Evolutionary conservation across 2,888 invertebrate genomes (phyloP), one percentile per base, ranked within the genome.

Genomic region (Hirtodrosophila trivittata): DNA sequence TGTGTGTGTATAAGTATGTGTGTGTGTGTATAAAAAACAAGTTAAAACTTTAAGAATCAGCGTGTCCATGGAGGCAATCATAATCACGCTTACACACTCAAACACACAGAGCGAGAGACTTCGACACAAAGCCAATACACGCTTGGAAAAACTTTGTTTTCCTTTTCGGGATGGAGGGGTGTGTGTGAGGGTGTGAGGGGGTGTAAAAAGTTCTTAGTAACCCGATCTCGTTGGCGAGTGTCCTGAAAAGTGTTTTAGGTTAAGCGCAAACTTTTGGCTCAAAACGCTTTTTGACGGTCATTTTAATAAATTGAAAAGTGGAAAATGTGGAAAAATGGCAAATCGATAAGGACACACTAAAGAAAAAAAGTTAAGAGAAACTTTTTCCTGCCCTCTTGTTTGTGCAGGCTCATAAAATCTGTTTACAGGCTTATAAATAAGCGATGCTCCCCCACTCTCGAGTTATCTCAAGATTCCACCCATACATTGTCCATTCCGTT

Each of bases 391-490:
- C 7, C 12, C 38, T 47, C 55, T 54, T 83, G 64, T 66, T 69
- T 86, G 63, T 64, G 55, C 60, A 50, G 84, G 86, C 84, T 84
- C 86, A 84, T 80, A 86, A 80, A 80, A 80, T 80, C 85, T 86
- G 85, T 86, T 80, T 86, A 73, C 84, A 65, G 80, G 77, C 86
- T 80, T 86, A 80, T 80, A 80, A 80, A 86, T 84, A 80, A 80
- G 63, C 69, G 52, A 84, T 72, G 71, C 30, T 38, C 45, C 14
- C 37, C 8, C 58, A 21, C 45, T 13, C 32, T 10, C 54, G n/a
- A n/a, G 26, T 25, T 42, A 35, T 35, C 16, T 18, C 30, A 14
- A 28, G n/a, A n/a, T n/a, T 6, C 9, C 10, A 9, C 12, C 12
- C 25, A 28, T n/a, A 32, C 10, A 32, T 32, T 32, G n/a, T 32